Percentiles rank a stretch among this genome's conserved stretches.
Evolutionary conservation across 2,888 invertebrate species (phyloP).

Genomic region (Dryadula phaetusa): DNA sequence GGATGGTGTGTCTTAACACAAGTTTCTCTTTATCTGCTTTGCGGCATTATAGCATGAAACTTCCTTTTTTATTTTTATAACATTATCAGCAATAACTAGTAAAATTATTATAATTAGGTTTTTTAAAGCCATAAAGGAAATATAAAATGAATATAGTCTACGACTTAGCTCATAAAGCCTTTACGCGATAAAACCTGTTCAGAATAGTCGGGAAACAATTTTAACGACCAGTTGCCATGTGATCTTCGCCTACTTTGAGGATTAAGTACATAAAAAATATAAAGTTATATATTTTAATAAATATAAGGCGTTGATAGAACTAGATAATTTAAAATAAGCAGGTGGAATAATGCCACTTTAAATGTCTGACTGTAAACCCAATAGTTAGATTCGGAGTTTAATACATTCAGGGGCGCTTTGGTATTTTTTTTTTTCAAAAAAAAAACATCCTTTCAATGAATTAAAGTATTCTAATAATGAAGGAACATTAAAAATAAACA

Average conservation of each 20-base stretch:
- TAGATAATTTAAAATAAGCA: background rate
- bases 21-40: too few relatives aligned
- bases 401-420: too few relatives aligned
- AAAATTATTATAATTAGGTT: too few relatives aligned
- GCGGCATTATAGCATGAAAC: too few relatives aligned
- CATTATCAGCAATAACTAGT: too few relatives aligned
- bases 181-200: slow-evolving; percentile 13
- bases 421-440: too few relatives aligned
- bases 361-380: background rate
- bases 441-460: too few relatives aligned
- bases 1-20: too few relatives aligned
- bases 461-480: too few relatives aligned
- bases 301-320: background rate
- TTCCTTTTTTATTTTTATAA: too few relatives aligned
- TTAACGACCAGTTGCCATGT: background rate
- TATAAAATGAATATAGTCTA: slow-evolving; percentile 8
- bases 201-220: slow-evolving; percentile 2
- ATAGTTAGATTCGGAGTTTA: too few relatives aligned
- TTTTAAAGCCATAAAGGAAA: background rate
- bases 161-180: background rate
- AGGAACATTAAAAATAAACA: too few relatives aligned
- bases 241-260: background rate
- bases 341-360: background rate
- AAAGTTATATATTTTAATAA: background rate
- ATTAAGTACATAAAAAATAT: background rate